Evolutionary conservation across 2,113 vertebrate genomes (phyloP).

Genomic region (human): GRCh38 chr2:23471001-23471500

Average conservation of each 20-base stretch:
- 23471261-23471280: background rate
- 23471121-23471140: background rate
- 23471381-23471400: slow-evolving; percentile 27
- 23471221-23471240: background rate
- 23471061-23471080: background rate
- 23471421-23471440: background rate
- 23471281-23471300: slow-evolving; percentile 49
- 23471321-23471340: slow-evolving; percentile 27
- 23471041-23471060: fast-evolving
- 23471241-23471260: background rate
- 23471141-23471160: slow-evolving; percentile 16
- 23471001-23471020: slow-evolving; percentile 49
- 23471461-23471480: background rate
- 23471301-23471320: background rate
- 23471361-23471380: slow-evolving; percentile 56
- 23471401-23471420: background rate
- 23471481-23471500: background rate
- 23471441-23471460: background rate
- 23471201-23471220: background rate
- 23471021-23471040: background rate
- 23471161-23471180: background rate
- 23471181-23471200: background rate
- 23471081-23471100: background rate
- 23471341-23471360: slow-evolving; percentile 16
- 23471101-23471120: background rate